Evolutionary conservation across 2,113 vertebrate species (phyloP), one percentile per base, ranked within the genome.

Genomic region (Genyomyrus donnyi): DNA sequence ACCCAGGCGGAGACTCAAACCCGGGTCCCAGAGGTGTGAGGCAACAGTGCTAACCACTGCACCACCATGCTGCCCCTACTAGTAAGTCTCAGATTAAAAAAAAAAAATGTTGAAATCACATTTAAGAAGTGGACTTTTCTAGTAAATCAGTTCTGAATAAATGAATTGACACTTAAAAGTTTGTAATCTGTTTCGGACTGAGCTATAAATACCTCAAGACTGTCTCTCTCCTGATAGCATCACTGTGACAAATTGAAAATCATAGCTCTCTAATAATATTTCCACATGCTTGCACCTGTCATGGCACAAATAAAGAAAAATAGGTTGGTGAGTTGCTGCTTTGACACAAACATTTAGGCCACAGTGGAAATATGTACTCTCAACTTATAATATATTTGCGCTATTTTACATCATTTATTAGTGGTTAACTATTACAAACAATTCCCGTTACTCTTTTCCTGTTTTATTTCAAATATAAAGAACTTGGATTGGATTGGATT

Each of bases 221-320:
- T 93, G 92, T 91, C 91, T 92, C 91, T 90, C 86, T 46, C 35
- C 35, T 85, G 62, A 77, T 86, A 74, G 21, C 62, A 70, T 89
- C 91, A 50, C 89, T 91, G 91, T 93, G 91, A 92, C 91, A 91
- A 88, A 94, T 94, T 95, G 93, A 91, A 91, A 83, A 90, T 94
- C 90, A 90, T 90, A 90, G 88, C 66, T 74, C 86, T 90, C 39
- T 85, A 89, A 91, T 92, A 92, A 94, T 91, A 93, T 93, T 94
- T 94, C 93, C 91, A 92, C 91, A 85, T 91, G 92, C 91, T 90
- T 92, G 91, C 92, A 92, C 93, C 90, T 92, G 94, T 93, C 92
- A 62, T 90, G 88, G 89, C 89, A 62, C 62, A 93, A 94, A 94
- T 91, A 80, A 93, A 92, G 90, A 94, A 46, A 46, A 90, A 93